phyloP scores from a whole-genome alignment of 2,888 invertebrate genomes.

The Cantharis rufa region DNA sequence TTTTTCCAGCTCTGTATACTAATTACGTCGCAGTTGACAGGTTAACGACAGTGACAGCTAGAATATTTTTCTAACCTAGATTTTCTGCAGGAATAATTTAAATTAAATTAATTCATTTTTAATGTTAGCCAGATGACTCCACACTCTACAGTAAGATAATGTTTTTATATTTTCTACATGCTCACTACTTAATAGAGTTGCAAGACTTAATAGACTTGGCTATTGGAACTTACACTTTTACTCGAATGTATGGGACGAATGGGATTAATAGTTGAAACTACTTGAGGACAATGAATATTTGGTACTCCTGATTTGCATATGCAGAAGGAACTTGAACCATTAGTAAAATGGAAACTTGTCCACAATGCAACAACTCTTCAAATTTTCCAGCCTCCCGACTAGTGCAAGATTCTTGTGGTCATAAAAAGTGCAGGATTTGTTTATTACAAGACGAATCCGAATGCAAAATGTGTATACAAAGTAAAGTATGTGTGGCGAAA shows the following conservation, averaged over 20 bases:
- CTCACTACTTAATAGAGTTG: no score
- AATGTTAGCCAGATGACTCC: no score
- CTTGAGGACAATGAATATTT: not conserved
- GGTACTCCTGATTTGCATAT: not conserved
- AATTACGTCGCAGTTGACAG: not conserved
- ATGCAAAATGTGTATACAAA: slow-evolving; percentile 61
- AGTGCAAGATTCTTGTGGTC: slow-evolving; percentile 75
- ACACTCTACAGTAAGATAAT: not conserved
- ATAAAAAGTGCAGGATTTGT: slow-evolving; percentile 75
- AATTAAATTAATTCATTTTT: not conserved
- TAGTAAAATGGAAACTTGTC: slow-evolving; percentile 38
- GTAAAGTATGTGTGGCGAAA: slow-evolving; percentile 28
- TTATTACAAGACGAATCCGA: slow-evolving; percentile 68
- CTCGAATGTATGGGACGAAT: not conserved
- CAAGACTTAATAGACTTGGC: no score
- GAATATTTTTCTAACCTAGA: not conserved
- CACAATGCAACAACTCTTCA: slow-evolving; percentile 63
- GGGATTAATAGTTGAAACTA: not conserved
- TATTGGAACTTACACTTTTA: not conserved
- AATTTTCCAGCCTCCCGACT: slow-evolving; percentile 65
- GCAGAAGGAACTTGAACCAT: not conserved
- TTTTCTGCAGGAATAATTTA: not conserved
- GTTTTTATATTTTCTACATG: not conserved
- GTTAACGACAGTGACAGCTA: not conserved
- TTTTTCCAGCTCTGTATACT: not conserved